Evolutionary conservation across 1,140 invertebrate genomes (phyloP).

Genomic region (Drosophila parabipectinata): DNA sequence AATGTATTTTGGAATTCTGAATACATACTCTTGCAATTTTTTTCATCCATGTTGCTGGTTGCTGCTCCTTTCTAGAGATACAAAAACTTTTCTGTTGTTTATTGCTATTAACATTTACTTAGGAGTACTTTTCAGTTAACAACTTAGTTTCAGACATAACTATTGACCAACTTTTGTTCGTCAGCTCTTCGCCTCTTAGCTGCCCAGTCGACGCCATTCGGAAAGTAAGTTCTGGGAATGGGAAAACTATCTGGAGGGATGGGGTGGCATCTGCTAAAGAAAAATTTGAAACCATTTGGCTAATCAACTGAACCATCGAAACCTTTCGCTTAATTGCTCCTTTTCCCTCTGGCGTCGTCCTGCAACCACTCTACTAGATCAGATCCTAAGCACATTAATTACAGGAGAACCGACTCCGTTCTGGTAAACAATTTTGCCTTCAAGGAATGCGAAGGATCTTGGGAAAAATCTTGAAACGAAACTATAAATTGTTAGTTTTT

Average conservation of each 20-base stretch:
- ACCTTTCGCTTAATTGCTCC: slow-evolving; percentile 39
- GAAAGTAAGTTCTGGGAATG: neutral
- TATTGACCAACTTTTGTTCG: slow-evolving; percentile 63
- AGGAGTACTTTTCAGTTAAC: slow-evolving; percentile 77
- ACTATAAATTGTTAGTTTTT: neutral
- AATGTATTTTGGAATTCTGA: slow-evolving; percentile 38
- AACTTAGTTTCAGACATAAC: slow-evolving; percentile 75
- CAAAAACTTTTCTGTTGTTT: slow-evolving; percentile 65
- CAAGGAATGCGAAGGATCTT: neutral
- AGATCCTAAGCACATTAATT: slow-evolving; percentile 35
- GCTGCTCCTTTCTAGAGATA: slow-evolving; percentile 46
- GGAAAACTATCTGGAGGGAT: slow-evolving; percentile 11
- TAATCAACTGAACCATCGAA: slow-evolving; percentile 51
- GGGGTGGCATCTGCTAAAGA: slow-evolving; percentile 24
- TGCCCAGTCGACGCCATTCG: slow-evolving; percentile 30
- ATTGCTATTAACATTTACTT: slow-evolving; percentile 63
- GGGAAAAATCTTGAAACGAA: neutral
- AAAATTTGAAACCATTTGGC: slow-evolving; percentile 44
- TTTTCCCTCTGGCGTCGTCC: slow-evolving; percentile 27
- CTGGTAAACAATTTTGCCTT: slow-evolving; percentile 19
- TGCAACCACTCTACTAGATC: slow-evolving; percentile 22
- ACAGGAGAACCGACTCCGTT: slow-evolving; percentile 29
- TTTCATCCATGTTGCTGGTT: neutral
- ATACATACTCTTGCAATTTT: slow-evolving; percentile 18
- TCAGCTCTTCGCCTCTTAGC: slow-evolving; percentile 2